A percentile compares a stretch with the other conserved stretches of the same genome.
These are phyloP conservation scores for Ectobius pallidus DNA, from an alignment of 2,888 invertebrate genomes.

Conservation along the genomic window DNA sequence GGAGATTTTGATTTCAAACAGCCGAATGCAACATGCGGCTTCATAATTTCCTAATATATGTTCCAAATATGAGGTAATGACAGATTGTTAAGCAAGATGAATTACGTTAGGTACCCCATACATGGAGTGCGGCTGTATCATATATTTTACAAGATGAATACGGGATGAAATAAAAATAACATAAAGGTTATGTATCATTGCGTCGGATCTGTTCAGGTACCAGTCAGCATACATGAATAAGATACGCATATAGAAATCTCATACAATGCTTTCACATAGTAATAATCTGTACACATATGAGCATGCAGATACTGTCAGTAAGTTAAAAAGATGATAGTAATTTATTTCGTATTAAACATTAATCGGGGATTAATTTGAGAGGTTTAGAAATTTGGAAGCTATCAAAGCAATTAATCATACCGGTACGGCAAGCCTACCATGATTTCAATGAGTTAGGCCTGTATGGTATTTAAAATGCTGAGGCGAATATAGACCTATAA, in stretches of 20 bases:
- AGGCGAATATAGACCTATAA: no score
- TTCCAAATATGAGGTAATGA: constrained; percentile 9
- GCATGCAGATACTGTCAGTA: no score
- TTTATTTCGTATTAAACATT: no score
- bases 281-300: no score
- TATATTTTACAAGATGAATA: neutral
- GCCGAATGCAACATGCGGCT: neutral
- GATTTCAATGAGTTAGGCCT: no score
- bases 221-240: neutral
- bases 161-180: neutral
- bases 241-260: neutral
- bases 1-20: constrained; percentile 12
- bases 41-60: constrained; percentile 17
- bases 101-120: neutral
- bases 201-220: neutral
- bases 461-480: no score
- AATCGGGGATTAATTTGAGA: no score
- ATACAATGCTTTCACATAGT: no score
- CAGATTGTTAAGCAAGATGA: constrained; percentile 24
- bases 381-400: no score
- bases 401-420: no score
- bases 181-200: constrained; percentile 5
- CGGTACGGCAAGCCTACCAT: no score
- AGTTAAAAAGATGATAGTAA: no score
- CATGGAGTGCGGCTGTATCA: neutral